Evolutionary conservation across 2,888 invertebrate species (phyloP), one percentile per base, ranked within the genome.

Genomic region (Drosophila peninsularis): DNA sequence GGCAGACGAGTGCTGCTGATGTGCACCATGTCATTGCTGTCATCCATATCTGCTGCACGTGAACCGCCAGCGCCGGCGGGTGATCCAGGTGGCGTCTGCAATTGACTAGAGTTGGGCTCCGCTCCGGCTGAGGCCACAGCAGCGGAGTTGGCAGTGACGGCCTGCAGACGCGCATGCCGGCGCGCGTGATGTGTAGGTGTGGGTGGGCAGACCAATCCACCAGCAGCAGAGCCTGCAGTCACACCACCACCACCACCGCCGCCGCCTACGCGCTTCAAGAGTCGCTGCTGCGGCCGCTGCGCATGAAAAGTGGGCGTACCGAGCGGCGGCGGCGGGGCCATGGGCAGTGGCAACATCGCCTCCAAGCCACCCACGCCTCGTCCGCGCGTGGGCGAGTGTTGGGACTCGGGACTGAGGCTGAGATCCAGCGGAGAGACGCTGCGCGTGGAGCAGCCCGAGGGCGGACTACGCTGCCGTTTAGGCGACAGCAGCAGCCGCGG

Each of bases 161-260:
- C 78, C 47, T 90, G 90, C 13, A 91, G 75, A 14, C 91, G 91
- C 10, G 89, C 84, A 77, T 95, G 94, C 50, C 95, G 94, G 44
- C 96, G 93, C 1, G 96, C 96, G 89, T 96, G 97, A 91, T 97
- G 97, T 0, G 97, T 97, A 0, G 97, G 97, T 0, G 97, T 97
- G 0, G 97, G 97, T 4, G 97, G 97, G 89, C 97, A 97, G 73
- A 96, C 95, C 0, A 95, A 94, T 44, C 93, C 92, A 11, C 57
- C 37, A 6, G 30, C 66, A 5, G 37, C 39, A 7, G 32, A 44
- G 1, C 24, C 41, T 6, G 44, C 47, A 1, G 24, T 53, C 11
- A 53, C 71, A 10, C 53, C 60, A n/a, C 71, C 64, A 0, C 50
- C 34, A 13, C 89, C 90, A 1, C 90, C 64, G 0, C 89, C 89